Base-by-base conservation (phyloP, 1,140 invertebrate genomes). In the Neelides sp. region DNA sequence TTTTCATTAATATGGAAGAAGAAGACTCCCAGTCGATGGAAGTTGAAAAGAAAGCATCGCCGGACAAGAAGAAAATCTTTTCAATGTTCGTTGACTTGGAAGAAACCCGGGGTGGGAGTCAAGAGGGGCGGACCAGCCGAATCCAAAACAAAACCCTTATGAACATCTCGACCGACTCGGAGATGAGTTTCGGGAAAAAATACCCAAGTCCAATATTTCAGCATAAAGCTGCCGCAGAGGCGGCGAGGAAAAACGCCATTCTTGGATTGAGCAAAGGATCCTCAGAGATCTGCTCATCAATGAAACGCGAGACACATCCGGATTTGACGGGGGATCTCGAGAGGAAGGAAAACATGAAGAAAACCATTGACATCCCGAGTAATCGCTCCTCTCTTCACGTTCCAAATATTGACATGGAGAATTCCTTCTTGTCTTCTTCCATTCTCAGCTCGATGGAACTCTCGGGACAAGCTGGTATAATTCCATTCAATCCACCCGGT, bases 31-130 rank as follows among this genome's bases (percentile, higher is more conserved):
- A 3, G 30, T 27, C 22, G 44, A 48, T 5, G 30, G 19, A 15
- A 26, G 34, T 32, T 30, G 13, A 12, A 17, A 2, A 23, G 28
- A 32, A 44, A 20, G 47, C 12, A 43, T 39, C 50, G 1, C 35
- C 37, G 5, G 46, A 48, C 44, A 52, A 54, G 26, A 57, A 59
- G 20, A 58, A 55, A 19, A 59, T 59, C 17, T 59, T 59, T 27
- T 50, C 50, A 4, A 56, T 59, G 58, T 59, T 59, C 50, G 54
- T 59, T 2, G 58, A 59, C 36, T 59, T 49, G 52, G 52, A 17
- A 22, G 37, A 15, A 41, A 27, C 17, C 17, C 40, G 27, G 23
- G 30, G 7, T 40, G 13, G 23, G 24, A 37, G 23, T 40, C 19
- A 4, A n/a, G n/a, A 42, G 24, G 24, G 23, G 17, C 10, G 40